Evolutionary conservation across 1,140 invertebrate genomes (phyloP).

Genomic region (Frieseomelitta varia): DNA sequence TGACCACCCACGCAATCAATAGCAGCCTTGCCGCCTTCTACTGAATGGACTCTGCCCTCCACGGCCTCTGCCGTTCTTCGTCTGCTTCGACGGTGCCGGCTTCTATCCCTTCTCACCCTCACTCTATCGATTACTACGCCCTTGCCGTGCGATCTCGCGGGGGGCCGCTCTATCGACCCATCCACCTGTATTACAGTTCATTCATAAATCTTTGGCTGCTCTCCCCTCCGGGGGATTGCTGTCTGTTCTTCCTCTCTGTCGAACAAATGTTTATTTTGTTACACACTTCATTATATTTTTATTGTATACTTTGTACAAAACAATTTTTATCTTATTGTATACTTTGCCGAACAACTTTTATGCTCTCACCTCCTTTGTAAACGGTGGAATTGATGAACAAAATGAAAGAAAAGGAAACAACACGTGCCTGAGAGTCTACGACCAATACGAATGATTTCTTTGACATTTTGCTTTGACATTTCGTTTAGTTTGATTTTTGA

Average conservation of each 20-base stretch:
- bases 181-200: conserved; percentile 78
- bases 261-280: neutral
- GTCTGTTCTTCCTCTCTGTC: neutral
- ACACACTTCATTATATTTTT: too few species aligned
- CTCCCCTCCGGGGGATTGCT: conserved; percentile 47
- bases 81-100: conserved; percentile 58
- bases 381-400: neutral
- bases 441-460: neutral
- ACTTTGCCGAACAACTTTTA: neutral
- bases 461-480: neutral
- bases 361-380: neutral
- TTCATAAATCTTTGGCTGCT: conserved; percentile 75
- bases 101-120: conserved; percentile 54
- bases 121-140: conserved; percentile 78
- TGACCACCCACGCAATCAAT: conserved; percentile 77
- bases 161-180: conserved; percentile 77
- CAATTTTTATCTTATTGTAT: too few species aligned
- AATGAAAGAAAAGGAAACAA: neutral
- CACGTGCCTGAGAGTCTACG: neutral
- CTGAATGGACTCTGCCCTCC: conserved; percentile 79
- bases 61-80: conserved; percentile 66
- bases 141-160: conserved; percentile 39
- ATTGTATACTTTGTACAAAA: too few species aligned
- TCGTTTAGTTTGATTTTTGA: neutral
- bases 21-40: conserved; percentile 72